Conservation (phyloP, 2,888 invertebrate species). For the Gastracanthus pulcherrimus region DNA sequence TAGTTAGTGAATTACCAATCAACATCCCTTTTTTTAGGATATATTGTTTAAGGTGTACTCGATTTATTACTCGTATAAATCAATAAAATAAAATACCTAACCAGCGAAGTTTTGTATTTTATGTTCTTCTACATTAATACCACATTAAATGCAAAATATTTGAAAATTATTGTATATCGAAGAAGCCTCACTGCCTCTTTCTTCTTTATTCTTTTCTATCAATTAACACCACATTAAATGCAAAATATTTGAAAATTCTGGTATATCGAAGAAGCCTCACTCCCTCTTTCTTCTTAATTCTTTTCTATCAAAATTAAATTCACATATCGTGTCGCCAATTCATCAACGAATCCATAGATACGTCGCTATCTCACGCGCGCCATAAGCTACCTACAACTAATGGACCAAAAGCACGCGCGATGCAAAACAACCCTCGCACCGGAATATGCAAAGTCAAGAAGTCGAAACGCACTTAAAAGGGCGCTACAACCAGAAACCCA, state of each 20-base stretch:
- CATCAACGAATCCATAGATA: background rate
- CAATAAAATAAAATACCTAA: too few relatives aligned
- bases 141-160: too few relatives aligned
- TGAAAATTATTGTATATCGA: too few relatives aligned
- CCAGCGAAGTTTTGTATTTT: too few relatives aligned
- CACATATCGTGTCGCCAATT: background rate
- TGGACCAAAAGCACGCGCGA: constrained; percentile 1
- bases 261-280: background rate
- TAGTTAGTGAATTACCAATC: too few relatives aligned
- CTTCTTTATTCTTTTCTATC: too few relatives aligned
- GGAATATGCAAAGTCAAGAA: constrained; percentile 40
- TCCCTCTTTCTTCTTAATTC: background rate
- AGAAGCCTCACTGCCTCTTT: too few relatives aligned
- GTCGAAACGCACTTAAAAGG: constrained; percentile 35
- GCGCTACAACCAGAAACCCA: background rate
- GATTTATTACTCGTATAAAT: too few relatives aligned
- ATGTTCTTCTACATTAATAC: too few relatives aligned
- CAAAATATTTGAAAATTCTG: background rate
- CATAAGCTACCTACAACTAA: background rate
- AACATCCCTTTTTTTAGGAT: too few relatives aligned
- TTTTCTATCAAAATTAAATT: constrained; percentile 13
- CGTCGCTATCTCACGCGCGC: background rate
- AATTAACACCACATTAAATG: too few relatives aligned
- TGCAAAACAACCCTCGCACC: background rate
- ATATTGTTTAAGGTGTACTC: too few relatives aligned